Base-by-base conservation (phyloP, 37 sponge, comb jelly and placozoan species). In the Hexactinellida sp. region DNA sequence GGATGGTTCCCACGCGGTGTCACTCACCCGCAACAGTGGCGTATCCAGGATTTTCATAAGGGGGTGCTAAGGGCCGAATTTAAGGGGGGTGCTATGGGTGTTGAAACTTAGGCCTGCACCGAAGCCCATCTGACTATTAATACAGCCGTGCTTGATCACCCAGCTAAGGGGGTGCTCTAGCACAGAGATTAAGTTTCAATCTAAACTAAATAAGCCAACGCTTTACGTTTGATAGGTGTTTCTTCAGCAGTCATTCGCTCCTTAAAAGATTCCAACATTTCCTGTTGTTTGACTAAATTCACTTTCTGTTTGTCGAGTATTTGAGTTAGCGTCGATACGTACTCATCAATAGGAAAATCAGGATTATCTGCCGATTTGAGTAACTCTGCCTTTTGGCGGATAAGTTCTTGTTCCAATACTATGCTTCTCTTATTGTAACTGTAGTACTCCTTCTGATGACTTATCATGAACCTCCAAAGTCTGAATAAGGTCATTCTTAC, bases 281-380 rank as follows among this genome's bases (percentile, higher is more conserved):
- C 93, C 92, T 71, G 0, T 85, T 28, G 36, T 0, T 41, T 36
- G 83, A 32, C 7, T 39, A 54, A 0, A 32, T 82, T 38, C 39
- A 23, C 38, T 28, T 38, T 38, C 35, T 38, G 85, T 38, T 25
- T 1, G 47, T 84, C 52, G 36, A 41, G 13, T 10, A 63, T 63
- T n/a, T 63, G 28, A 32, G 76, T 25, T 3, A 63, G 76, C 25
- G 25, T 25, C 5, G 3, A 7, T 7, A 63, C 76, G 76, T 63
- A 63, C 76, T 63, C 32, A 23, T 63, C 95, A 83, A 94, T 88
- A 47, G 91, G 93, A 54, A 92, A 94, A 51, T 94, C 95, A 0
- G 87, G 86, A 54, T 89, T 87, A 3, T 92, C 89, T 21, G 91
- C 93, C 38, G 85, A 41, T 37, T 89, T 85, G 54, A 90, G 54